A percentile compares a stretch with the other conserved stretches of the same genome.
Conservation (phyloP, 2,113 vertebrate genomes). For the Oreochromis aureus region DNA sequence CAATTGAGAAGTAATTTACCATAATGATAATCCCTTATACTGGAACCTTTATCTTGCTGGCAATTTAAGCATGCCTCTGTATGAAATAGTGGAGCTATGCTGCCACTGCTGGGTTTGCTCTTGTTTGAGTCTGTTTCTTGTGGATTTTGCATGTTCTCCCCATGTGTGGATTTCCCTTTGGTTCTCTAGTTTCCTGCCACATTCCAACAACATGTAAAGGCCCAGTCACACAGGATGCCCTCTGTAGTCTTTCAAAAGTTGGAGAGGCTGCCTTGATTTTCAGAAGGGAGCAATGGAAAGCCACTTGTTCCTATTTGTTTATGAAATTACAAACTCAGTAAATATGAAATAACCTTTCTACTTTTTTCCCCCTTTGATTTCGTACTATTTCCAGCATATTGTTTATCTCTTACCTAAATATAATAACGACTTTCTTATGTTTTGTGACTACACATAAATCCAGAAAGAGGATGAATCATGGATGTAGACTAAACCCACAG, state of each 20-base stretch:
- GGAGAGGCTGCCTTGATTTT: background rate
- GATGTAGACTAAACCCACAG: background rate
- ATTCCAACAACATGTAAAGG: slow-evolving; percentile 36
- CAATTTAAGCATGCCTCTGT: background rate
- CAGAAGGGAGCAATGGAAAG: background rate
- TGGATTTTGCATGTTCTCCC: slow-evolving; percentile 34
- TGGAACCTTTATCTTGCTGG: background rate
- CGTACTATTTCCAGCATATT: background rate
- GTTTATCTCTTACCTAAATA: background rate
- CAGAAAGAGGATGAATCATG: background rate
- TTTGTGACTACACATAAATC: background rate
- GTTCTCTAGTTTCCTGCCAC: slow-evolving; percentile 35
- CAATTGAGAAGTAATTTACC: background rate
- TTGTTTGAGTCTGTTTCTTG: background rate
- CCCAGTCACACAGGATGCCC: background rate
- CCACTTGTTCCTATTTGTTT: background rate
- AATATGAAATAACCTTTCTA: background rate
- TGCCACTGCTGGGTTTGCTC: background rate
- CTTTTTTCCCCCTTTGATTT: background rate
- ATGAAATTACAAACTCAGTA: background rate
- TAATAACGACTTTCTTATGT: background rate
- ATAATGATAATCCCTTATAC: background rate
- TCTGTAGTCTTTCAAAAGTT: background rate
- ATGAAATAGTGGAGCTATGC: background rate
- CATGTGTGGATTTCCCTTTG: slow-evolving; percentile 45